Evolutionary conservation across 2,113 vertebrate species (phyloP).

Genomic region (Okapia johnstoni): DNA sequence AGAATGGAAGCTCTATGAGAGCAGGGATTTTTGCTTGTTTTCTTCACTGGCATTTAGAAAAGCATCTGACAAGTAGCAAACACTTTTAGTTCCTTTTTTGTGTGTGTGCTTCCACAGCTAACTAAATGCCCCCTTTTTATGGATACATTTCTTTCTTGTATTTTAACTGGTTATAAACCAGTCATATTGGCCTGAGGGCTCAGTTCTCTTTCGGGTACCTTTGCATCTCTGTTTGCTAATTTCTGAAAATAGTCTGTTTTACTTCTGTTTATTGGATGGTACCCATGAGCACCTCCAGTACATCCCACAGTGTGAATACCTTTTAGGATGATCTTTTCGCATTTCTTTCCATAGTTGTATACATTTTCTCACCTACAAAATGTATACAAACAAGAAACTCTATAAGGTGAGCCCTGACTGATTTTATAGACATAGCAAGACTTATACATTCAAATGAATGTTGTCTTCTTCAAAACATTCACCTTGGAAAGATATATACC

Average conservation of each 20-base stretch:
- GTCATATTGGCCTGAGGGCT: not conserved
- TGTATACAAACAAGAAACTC: not conserved
- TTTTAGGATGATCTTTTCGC: constrained; percentile 1
- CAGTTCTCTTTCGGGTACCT: not conserved
- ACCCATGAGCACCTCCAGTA: not conserved
- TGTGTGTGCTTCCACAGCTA: not conserved
- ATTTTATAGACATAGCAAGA: not conserved
- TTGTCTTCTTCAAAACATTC: constrained; percentile 27
- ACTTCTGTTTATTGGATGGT: not conserved
- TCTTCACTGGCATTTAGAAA: not conserved
- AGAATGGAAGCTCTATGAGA: not conserved
- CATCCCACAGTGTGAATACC: not conserved
- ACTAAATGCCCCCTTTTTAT: not conserved
- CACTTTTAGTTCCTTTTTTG: not conserved
- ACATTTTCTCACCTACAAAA: not conserved
- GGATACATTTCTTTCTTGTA: not conserved
- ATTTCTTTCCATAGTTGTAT: not conserved
- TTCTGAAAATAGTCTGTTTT: constrained; percentile 9
- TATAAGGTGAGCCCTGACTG: not conserved
- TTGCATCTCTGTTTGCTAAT: not conserved
- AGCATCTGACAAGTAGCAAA: not conserved
- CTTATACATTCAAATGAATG: not conserved
- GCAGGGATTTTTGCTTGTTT: not conserved
- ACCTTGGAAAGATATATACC: not conserved
- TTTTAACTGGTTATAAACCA: constrained; percentile 17